Conservation (phyloP, 1,140 invertebrate species). For the Archegozetes longisetosus region DNA sequence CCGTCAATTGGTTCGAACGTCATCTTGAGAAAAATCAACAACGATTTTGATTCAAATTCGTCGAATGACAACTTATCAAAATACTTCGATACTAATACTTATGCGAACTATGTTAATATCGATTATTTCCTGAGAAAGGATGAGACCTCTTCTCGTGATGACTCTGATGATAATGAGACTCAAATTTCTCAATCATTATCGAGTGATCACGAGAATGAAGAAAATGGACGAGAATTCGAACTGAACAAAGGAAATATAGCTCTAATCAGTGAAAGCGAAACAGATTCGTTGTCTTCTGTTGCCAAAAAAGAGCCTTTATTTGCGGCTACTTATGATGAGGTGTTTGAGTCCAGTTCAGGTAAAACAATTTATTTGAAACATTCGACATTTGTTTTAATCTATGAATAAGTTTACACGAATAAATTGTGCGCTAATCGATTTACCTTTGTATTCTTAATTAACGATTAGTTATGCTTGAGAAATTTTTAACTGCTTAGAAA, state of each 20-base stretch:
- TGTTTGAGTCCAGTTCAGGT: constrained; percentile 2
- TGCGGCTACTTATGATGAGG: constrained; percentile 9
- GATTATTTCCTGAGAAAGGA: constrained; percentile 63
- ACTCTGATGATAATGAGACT: constrained; percentile 22
- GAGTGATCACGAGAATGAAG: constrained; percentile 26
- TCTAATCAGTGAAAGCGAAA: background rate
- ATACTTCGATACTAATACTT: background rate
- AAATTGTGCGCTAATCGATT: no score
- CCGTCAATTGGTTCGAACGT: background rate
- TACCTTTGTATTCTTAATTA: no score
- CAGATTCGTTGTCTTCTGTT: background rate
- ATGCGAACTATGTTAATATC: constrained; percentile 65
- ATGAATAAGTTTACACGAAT: no score
- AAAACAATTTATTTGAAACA: no score
- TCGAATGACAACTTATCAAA: background rate
- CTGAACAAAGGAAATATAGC: no score
- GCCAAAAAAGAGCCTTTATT: background rate
- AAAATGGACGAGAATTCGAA: background rate
- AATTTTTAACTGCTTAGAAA: no score
- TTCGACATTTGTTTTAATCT: no score
- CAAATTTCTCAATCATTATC: constrained; percentile 30
- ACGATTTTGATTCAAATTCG: background rate
- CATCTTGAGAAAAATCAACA: background rate
- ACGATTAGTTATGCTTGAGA: no score
- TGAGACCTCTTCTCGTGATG: constrained; percentile 13